Percentiles rank a stretch among this genome's conserved stretches.
These are phyloP conservation scores for Tipula lateralis DNA, from an alignment of 2,888 invertebrate genomes.

Conservation along the genomic window DNA sequence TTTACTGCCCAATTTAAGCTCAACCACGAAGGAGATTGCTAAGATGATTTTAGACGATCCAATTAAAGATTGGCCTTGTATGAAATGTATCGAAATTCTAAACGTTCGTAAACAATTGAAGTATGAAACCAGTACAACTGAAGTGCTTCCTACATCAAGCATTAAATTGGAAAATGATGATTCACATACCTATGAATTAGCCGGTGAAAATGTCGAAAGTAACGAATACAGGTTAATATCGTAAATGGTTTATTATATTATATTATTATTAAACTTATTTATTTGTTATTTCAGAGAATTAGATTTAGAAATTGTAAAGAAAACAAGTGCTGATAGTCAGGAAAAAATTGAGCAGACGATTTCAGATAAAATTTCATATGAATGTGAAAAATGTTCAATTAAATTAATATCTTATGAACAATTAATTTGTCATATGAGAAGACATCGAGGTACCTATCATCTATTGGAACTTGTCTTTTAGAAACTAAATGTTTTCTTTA, in stretches of 20 bases:
- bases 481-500: slow-evolving; percentile 56
- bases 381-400: background rate
- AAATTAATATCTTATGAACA: slow-evolving; percentile 44
- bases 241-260: no score
- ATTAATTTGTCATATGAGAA: slow-evolving; percentile 54
- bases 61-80: background rate
- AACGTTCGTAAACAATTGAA: background rate
- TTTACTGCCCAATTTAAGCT: background rate
- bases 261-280: background rate
- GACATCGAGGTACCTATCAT: slow-evolving; percentile 53
- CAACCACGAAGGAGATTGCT: background rate
- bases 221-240: background rate
- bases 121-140: background rate
- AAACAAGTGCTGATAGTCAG: background rate
- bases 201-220: background rate
- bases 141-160: background rate
- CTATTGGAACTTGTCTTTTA: slow-evolving; percentile 58
- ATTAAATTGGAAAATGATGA: background rate
- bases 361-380: background rate
- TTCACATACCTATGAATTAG: background rate
- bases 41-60: background rate
- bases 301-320: background rate
- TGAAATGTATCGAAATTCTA: background rate
- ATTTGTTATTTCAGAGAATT: background rate
- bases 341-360: background rate